Evolutionary conservation across 2,797 vertebrate species (phyloP), one percentile per base, ranked within the genome.

Genomic region (Propithecus deckenii): DNA sequence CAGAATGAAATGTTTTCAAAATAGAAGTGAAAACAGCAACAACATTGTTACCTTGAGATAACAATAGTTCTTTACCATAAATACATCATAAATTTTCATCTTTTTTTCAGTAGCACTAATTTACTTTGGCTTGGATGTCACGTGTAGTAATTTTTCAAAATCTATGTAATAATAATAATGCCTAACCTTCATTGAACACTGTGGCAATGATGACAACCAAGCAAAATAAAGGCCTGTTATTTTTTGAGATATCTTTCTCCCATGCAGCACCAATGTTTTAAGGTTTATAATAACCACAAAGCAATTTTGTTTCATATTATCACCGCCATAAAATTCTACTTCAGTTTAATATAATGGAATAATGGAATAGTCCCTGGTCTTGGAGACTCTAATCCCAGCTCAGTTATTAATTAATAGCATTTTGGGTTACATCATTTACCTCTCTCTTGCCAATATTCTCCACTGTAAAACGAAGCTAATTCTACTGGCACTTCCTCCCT

Each of bases 1-100:
- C 55, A 57, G 55, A 57, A 57, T 57, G 55, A 57, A 57, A 57
- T 74, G 89, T 91, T 96, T 95, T 94, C 89, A 75, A 48, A 94
- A 18, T 18, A 41, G 8, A 41, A n/a, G 79, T 43, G 32, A 96
- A 84, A 91, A 87, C 7, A 87, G 59, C 72, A 87, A 74, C 7
- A 86, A 11, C 57, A 80, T 71, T 38, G 72, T 8, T 76, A 75
- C 95, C 92, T 86, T 86, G 57, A 7, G 2, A 69, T 71, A 91
- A 57, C 78, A 94, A 65, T 23, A n/a, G 50, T 59, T 63, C 71
- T 75, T 87, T 38, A 41, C 57, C 46, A 91, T 61, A 78, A 57
- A 65, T 18, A n/a, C 3, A 43, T 50, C 55, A 86, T 32, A 81
- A 78, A 74, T 46, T 38, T 46, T 35, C 48, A 43, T 28, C 38